Evolutionary conservation across 1,140 invertebrate genomes (phyloP).

Genomic region (Pachypsylla venusta): DNA sequence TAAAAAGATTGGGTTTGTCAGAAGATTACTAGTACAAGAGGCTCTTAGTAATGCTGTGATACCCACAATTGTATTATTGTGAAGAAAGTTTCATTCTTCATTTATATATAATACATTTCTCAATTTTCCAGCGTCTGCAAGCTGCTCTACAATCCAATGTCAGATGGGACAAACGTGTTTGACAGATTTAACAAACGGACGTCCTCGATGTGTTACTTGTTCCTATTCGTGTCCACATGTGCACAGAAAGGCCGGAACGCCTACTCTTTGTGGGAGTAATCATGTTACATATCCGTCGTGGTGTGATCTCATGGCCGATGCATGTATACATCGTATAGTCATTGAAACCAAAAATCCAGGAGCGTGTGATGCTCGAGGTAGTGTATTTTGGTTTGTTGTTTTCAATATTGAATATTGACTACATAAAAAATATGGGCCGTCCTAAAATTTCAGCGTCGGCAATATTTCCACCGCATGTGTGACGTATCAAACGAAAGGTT

Average conservation of each 20-base stretch:
- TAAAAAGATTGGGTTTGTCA: no score
- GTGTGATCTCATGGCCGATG: slow-evolving; percentile 72
- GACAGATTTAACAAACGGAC: slow-evolving; percentile 46
- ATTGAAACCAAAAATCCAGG: slow-evolving; percentile 60
- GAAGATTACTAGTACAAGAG: no score
- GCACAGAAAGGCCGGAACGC: slow-evolving; percentile 30
- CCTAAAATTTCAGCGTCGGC: no score
- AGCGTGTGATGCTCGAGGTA: slow-evolving; percentile 36
- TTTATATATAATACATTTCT: no score
- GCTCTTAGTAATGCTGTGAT: no score
- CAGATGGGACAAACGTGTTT: slow-evolving; percentile 58
- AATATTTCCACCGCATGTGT: no score
- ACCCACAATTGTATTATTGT: no score
- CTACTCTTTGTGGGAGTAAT: slow-evolving; percentile 56
- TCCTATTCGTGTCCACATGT: slow-evolving; percentile 38
- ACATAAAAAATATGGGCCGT: no score
- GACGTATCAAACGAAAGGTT: no score
- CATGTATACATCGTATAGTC: slow-evolving; percentile 62
- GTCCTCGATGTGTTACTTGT: slow-evolving; percentile 63
- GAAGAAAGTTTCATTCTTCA: no score
- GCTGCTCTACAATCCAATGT: slow-evolving; percentile 57
- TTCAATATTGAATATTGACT: no score
- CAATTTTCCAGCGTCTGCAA: slow-evolving; percentile 50
- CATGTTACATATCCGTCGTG: slow-evolving; percentile 69
- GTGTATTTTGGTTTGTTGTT: no score